These are phyloP conservation scores for Himalopsyche phryganea DNA, from an alignment of 1,140 invertebrate species.

Conservation along the genomic window DNA sequence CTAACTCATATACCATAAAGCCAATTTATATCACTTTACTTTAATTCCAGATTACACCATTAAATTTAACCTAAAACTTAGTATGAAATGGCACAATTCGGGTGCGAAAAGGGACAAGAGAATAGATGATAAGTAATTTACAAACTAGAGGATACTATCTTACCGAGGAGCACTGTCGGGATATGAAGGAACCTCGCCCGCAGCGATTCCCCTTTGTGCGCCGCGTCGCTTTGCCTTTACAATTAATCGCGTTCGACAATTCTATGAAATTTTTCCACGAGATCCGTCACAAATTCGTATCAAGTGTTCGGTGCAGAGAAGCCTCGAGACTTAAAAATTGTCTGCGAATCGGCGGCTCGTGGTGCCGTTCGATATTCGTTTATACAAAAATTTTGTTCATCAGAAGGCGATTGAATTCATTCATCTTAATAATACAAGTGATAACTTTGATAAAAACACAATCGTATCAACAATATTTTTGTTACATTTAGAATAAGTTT, in stretches of 20 bases:
- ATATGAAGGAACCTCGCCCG: constrained; percentile 26
- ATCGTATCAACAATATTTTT: constrained; percentile 24
- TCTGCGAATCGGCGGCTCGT: not conserved
- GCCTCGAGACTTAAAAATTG: not conserved
- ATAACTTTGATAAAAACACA: constrained; percentile 25
- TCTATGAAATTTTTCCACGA: not conserved
- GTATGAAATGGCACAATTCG: constrained; percentile 33
- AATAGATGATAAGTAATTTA: constrained; percentile 26
- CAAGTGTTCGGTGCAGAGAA: not conserved
- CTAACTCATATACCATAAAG: constrained; percentile 35
- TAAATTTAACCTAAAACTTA: constrained; percentile 33
- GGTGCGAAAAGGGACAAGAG: constrained; percentile 31
- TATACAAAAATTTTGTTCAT: constrained; percentile 2
- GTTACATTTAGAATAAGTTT: constrained; percentile 22
- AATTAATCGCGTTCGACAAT: not conserved
- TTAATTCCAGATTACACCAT: constrained; percentile 31
- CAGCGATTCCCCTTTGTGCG: constrained; percentile 18
- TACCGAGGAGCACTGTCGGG: constrained; percentile 24
- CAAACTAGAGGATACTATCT: constrained; percentile 25
- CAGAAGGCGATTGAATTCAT: constrained; percentile 27
- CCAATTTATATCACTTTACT: constrained; percentile 35
- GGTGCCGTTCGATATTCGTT: not conserved
- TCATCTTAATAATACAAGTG: constrained; percentile 25
- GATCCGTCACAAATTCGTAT: not conserved
- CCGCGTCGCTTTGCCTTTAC: constrained; percentile 8